Conservation (phyloP, 2,113 vertebrate genomes). For the Poeciliopsis retropinna region DNA sequence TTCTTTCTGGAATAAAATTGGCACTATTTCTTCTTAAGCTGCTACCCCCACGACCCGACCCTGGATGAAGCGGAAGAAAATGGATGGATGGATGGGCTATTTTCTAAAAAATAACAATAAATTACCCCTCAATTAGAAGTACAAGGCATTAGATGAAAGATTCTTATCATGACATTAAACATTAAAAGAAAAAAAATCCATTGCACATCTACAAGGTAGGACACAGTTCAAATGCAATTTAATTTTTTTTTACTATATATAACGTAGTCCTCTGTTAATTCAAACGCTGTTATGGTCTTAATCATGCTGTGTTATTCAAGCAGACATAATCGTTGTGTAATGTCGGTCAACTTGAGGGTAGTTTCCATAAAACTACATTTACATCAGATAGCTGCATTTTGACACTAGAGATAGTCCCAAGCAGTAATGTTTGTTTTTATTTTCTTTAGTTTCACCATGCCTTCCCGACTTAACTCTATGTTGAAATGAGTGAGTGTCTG, state of each 20-base stretch:
- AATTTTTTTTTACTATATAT: background rate
- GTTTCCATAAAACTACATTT: constrained; percentile 25
- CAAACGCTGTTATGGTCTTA: background rate
- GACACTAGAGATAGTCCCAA: background rate
- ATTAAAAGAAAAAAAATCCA: background rate
- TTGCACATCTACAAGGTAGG: background rate
- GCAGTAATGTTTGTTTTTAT: constrained; percentile 3
- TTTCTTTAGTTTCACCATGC: background rate
- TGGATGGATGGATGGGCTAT: too few species aligned
- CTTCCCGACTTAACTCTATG: background rate
- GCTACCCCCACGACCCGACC: too few species aligned
- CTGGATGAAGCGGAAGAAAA: too few species aligned
- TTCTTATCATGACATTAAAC: background rate
- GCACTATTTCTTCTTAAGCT: too few species aligned
- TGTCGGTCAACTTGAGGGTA: constrained; percentile 2
- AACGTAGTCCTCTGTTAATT: background rate
- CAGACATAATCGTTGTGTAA: constrained; percentile 8
- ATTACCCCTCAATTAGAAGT: too few species aligned
- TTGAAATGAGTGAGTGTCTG: constrained; percentile 5
- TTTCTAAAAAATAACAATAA: too few species aligned
- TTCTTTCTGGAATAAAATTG: too few species aligned
- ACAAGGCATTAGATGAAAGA: too few species aligned
- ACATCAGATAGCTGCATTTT: constrained; percentile 5
- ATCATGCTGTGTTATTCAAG: background rate
- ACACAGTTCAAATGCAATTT: background rate